These are phyloP conservation scores for Bicyclus anynana DNA, from an alignment of 1,140 invertebrate species.

Conservation along the genomic window DNA sequence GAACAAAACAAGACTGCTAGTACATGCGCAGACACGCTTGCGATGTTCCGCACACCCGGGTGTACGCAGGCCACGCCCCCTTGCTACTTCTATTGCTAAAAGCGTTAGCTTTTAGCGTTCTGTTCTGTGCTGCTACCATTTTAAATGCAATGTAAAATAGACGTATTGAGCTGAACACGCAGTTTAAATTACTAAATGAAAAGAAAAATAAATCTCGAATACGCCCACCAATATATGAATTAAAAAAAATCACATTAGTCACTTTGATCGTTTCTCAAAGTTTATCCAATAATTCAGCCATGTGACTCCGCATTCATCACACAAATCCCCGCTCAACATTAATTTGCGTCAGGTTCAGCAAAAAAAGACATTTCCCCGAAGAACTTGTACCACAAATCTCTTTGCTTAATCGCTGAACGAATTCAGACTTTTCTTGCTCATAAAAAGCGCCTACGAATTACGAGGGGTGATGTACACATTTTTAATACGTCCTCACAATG, in stretches of 20 bases:
- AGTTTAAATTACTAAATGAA: too few species aligned
- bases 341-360: slow-evolving; percentile 12
- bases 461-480: background rate
- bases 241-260: slow-evolving; percentile 7
- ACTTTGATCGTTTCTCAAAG: slow-evolving; percentile 10
- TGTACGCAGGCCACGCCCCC: too few species aligned
- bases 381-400: slow-evolving; percentile 20
- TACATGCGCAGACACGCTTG: too few species aligned
- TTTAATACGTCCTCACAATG: background rate
- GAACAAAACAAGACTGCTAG: too few species aligned
- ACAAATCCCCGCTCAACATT: slow-evolving; percentile 9
- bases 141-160: too few species aligned
- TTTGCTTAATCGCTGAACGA: slow-evolving; percentile 18
- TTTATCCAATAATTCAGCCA: slow-evolving; percentile 14
- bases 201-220: background rate
- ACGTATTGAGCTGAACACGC: too few species aligned
- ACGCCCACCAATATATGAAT: background rate
- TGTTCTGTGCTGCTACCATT: too few species aligned
- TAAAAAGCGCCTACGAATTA: slow-evolving; percentile 9
- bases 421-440: slow-evolving; percentile 13
- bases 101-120: too few species aligned
- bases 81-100: too few species aligned
- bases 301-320: slow-evolving; percentile 20
- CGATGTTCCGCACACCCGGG: too few species aligned
- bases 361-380: slow-evolving; percentile 13